Evolutionary conservation across 1,140 invertebrate species (phyloP), one percentile per base, ranked within the genome.

Genomic region (Metaphire vulgaris): DNA sequence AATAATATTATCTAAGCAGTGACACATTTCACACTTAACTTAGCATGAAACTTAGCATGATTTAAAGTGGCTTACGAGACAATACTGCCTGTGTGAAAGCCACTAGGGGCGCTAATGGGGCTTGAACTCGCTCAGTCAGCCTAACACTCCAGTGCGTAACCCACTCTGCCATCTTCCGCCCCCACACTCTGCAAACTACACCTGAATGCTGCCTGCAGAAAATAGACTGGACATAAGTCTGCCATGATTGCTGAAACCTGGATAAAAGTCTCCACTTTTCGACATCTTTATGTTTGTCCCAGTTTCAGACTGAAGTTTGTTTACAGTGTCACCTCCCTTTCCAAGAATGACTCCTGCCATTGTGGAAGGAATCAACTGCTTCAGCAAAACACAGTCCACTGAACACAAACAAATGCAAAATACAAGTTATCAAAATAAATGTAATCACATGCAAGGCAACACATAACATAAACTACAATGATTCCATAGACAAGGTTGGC

Each of bases 241-340:
- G n/a, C n/a, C n/a, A n/a, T n/a, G n/a, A n/a, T n/a, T n/a, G n/a
- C n/a, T n/a, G n/a, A 76, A 31, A 96, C 95, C 95, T 89, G 95
- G 95, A 90, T 97, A 98, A 87, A 95, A 97, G 86, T 98, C 95
- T 85, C 96, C 95, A 26, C 94, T 93, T 88, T 97, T 98, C 78
- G 96, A 98, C 95, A 98, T 98, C 89, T 98, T 98, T 76, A 98
- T 93, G 81, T 93, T 90, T 79, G 95, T 94, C 81, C 93, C 93
- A 65, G 94, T 93, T 85, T 97, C 95, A 86, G 96, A 96, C 87
- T 98, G 96, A 81, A 98, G 88, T 85, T 97, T 93, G 80, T 94
- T 95, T 87, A 98, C 98, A 31, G 95, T 97, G 86, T 98, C 95
- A 76, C 96, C 96, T 26, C 95, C 96, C 88, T 97, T 98, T 79